phyloP scores from a whole-genome alignment of 2,888 invertebrate species.

The Ryuthela nishihirai region DNA sequence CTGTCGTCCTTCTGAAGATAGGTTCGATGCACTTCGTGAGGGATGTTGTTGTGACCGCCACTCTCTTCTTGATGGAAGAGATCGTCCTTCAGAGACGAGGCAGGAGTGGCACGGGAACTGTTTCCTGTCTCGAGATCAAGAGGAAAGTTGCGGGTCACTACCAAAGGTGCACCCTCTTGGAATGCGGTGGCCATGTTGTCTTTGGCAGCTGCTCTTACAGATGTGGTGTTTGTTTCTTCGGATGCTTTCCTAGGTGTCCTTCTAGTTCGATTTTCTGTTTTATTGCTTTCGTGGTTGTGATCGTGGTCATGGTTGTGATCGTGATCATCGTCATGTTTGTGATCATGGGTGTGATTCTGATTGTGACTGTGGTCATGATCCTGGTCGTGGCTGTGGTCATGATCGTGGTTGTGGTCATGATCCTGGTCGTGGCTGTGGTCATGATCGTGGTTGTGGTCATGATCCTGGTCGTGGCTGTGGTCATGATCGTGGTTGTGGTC shows the following conservation, averaged over 20 bases:
- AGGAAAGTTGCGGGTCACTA: too few species aligned
- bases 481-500: slow-evolving; percentile 3
- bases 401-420: neutral
- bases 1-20: slow-evolving; percentile 13
- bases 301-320: slow-evolving; percentile 13
- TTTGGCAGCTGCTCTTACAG: too few species aligned
- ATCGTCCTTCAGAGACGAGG: slow-evolving; percentile 12
- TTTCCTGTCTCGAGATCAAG: too few species aligned
- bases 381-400: slow-evolving; percentile 1
- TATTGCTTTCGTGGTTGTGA: neutral
- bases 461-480: slow-evolving; percentile 1
- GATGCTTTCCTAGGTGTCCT: too few species aligned
- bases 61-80: slow-evolving; percentile 13
- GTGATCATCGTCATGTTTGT: slow-evolving; percentile 12
- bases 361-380: neutral
- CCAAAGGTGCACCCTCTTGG: too few species aligned
- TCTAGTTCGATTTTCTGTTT: too few species aligned
- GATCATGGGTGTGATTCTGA: neutral
- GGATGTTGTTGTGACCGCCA: neutral
- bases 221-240: too few species aligned
- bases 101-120: too few species aligned
- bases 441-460: slow-evolving; percentile 7
- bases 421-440: slow-evolving; percentile 6
- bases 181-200: too few species aligned
- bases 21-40: slow-evolving; percentile 13